Percentiles rank a stretch among this genome's conserved stretches.
phyloP scores from a whole-genome alignment of 35 echinoderm and acorn worm genomes.

The Apostichopus californicus region DNA sequence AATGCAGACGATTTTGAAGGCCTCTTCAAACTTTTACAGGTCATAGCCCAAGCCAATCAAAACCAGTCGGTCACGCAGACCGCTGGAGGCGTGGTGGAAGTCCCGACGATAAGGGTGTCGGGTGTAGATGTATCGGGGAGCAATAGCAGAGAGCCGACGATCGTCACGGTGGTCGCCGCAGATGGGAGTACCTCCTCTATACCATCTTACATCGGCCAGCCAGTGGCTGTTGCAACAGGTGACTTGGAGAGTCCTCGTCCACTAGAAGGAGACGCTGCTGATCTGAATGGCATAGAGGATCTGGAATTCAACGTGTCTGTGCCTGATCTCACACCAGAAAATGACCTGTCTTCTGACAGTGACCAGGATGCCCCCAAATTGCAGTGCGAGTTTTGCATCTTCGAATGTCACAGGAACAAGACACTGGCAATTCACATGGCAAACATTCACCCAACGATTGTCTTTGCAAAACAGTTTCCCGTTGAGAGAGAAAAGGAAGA shows the following conservation, averaged over 20 bases:
- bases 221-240: not conserved
- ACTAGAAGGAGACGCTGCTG: not conserved
- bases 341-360: constrained; percentile 5
- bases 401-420: not conserved
- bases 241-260: not conserved
- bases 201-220: not conserved
- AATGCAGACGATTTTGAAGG: constrained; percentile 50
- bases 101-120: not conserved
- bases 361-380: not conserved
- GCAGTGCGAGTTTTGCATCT: not conserved
- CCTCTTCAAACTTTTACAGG: constrained; percentile 50
- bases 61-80: not conserved
- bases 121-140: not conserved
- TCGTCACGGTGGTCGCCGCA: constrained; percentile 8
- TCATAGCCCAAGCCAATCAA: constrained; percentile 42
- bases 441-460: not conserved
- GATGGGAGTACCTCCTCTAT: not conserved
- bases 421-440: constrained; percentile 27
- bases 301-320: constrained; percentile 8
- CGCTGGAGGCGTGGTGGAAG: not conserved
- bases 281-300: not conserved
- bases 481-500: not conserved
- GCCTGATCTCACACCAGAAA: not conserved
- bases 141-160: not conserved
- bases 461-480: constrained; percentile 27